Evolutionary conservation across 2,888 invertebrate genomes (phyloP), one percentile per base, ranked within the genome.

Genomic region (Agelastica alni): DNA sequence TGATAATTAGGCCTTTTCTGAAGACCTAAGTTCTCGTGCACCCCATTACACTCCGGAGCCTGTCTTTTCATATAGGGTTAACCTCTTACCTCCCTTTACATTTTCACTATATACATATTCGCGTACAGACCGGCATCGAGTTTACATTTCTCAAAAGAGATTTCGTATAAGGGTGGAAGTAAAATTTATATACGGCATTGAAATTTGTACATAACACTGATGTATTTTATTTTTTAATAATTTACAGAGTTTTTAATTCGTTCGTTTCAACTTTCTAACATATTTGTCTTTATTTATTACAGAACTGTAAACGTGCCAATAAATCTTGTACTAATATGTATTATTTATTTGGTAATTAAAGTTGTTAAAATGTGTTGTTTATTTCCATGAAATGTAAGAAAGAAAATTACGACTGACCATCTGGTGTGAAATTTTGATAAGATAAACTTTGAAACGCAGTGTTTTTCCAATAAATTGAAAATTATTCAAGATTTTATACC

Each of bases 1-100:
- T 66, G 70, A 73, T 75, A 75, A 75, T 75, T 75, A 73, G 74
- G 71, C 63, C 72, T 73, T 70, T 74, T 69, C 71, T 70, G 68
- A 58, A 64, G 66, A 59, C 68, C 70, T 67, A 63, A 68, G 63
- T 64, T 65, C 65, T 67, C 59, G 58, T 65, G 62, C 68, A 65
- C 69, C 69, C 67, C 67, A 66, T 67, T 68, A 65, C 66, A 64
- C 67, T 65, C n/a, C 62, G 60, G 60, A 51, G 59, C 63, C 62
- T 53, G 63, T 63, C 65, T 65, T 66, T 66, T 64, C 60, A 62
- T 61, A 62, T 59, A 59, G 65, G 64, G 63, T 64, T 64, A 64
- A 63, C 60, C 63, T 61, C 64, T 64, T 55, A 60, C 48, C 31
- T 54, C 62, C 58, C 59, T 57, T 55, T 53, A 48, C 54, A 39